Evolutionary conservation across 2,113 vertebrate species (phyloP).

Genomic region (Loxodonta africana): DNA sequence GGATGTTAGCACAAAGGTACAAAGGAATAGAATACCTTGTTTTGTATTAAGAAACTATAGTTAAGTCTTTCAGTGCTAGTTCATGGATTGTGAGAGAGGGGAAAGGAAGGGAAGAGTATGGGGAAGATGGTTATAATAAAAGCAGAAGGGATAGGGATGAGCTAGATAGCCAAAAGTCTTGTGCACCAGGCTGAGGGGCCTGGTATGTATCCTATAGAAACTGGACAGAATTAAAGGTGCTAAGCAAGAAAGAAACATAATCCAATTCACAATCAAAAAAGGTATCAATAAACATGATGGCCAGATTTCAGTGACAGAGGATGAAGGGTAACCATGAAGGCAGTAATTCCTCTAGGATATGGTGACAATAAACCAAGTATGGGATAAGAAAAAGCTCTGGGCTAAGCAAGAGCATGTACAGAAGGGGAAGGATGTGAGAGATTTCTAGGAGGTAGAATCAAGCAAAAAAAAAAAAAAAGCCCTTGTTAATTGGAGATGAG

Average conservation of each 20-base stretch:
- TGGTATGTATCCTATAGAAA: neutral
- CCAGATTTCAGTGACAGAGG: neutral
- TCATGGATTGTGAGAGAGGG: too few species aligned
- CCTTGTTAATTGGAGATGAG: neutral
- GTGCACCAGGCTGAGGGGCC: neutral
- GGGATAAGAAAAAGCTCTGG: neutral
- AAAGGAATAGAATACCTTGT: neutral
- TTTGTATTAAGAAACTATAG: neutral
- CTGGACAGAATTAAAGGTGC: neutral
- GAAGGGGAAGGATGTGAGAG: too few species aligned
- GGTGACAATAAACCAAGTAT: neutral
- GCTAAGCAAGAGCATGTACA: neutral
- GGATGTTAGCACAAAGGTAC: neutral
- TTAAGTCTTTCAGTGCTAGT: neutral
- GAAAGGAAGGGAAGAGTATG: neutral
- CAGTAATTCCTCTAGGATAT: neutral
- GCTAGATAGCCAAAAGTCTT: neutral
- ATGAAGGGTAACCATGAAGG: neutral
- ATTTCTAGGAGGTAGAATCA: neutral
- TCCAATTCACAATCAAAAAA: neutral
- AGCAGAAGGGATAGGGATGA: rapidly evolving
- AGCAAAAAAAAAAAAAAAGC: neutral
- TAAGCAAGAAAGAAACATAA: neutral
- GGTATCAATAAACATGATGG: neutral
- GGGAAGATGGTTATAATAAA: neutral